phyloP scores from a whole-genome alignment of 2,113 vertebrate genomes.

The Mesitornis unicolor region DNA sequence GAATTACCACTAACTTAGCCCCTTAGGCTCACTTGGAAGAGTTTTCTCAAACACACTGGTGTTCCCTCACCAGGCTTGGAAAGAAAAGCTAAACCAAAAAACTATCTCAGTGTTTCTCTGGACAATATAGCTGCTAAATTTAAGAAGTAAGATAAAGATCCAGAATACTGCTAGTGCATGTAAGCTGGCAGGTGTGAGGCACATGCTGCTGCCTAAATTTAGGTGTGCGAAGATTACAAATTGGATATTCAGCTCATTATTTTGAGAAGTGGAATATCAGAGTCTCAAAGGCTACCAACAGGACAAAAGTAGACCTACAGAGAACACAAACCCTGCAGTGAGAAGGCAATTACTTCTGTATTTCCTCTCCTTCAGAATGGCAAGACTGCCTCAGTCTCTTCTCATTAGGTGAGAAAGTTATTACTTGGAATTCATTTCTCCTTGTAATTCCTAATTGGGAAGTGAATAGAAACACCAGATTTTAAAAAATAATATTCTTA shows the following conservation, averaged over 20 bases:
- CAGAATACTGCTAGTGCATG: background rate
- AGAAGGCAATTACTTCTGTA: constrained; percentile 10
- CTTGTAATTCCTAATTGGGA: constrained; percentile 27
- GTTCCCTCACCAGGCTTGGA: background rate
- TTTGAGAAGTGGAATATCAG: background rate
- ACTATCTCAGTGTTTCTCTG: background rate
- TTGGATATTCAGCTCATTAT: background rate
- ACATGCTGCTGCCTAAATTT: background rate
- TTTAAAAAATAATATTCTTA: background rate
- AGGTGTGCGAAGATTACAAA: background rate
- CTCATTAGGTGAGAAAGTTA: constrained; percentile 35
- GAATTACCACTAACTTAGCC: background rate
- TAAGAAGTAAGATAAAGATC: background rate
- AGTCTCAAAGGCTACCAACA: background rate
- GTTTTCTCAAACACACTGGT: background rate
- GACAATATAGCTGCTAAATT: background rate
- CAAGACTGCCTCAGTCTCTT: background rate
- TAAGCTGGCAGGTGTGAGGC: background rate
- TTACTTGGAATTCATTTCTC: background rate
- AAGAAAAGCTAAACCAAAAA: constrained; percentile 2
- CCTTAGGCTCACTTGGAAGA: background rate
- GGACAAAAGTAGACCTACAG: background rate
- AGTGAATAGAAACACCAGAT: background rate
- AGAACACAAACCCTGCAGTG: background rate
- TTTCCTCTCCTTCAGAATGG: background rate